Base-by-base conservation (phyloP, 1,140 invertebrate species). In the Drosophila tropicalis region DNA sequence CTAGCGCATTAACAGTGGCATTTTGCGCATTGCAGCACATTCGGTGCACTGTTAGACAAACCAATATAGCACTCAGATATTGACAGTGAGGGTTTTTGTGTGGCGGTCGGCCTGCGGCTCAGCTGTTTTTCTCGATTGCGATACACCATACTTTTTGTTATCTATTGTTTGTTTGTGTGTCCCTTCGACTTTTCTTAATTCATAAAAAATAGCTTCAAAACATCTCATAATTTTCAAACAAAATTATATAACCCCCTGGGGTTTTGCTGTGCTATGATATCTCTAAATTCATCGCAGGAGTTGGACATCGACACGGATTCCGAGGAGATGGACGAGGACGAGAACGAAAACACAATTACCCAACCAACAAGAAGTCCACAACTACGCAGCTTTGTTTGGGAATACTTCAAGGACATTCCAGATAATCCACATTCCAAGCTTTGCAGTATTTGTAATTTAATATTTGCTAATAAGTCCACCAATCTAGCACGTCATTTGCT, bases 331-430 rank as follows among this genome's bases (percentile, higher is more conserved):
- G 56, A 58, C 3, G 56, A 58, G 32, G 15, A 36, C 39, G 34
- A 36, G 4, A 17, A 19, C 9, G 34, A 19, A 3, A 10, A 19
- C 1, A 12, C 32, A 19, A 12, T 12, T 19, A 12, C 32, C 4
- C 44, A 22, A 4, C 19, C 44, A 9, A 12, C 44, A 9, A 12
- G 17, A 22, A 51, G 17, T 6, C 9, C 32, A 12, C 32, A 73
- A 25, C 74, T 74, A 7, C 74, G 62, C 32, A 86, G 78, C 54
- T 86, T 75, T 57, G 83, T 83, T 7, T 86, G 78, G 80, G 56
- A 51, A 19, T 81, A 78, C 39, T 86, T 83, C 40, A 73, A 17
- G 1, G 36, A 55, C 47, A 68, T 81, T n/a, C 75, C 70, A 5
- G 65, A 65, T 19, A 67, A 78, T 62, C 55, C 54, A 4, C 65